Evolutionary conservation across 2,113 vertebrate genomes (phyloP).

Genomic region (Microtus montanus): DNA sequence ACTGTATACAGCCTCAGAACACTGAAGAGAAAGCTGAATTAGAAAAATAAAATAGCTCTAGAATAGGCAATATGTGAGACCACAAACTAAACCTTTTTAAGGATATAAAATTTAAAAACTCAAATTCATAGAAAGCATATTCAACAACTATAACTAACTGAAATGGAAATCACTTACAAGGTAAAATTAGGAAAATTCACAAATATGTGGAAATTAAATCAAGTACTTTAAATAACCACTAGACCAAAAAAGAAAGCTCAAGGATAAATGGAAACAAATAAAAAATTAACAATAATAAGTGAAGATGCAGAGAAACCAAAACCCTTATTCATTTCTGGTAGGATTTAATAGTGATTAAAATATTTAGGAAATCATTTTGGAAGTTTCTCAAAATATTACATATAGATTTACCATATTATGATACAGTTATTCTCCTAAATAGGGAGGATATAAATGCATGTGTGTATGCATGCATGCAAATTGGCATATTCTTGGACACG

Average conservation of each 20-base stretch:
- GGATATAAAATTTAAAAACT: neutral
- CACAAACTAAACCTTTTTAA: neutral
- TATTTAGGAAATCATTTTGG: constrained; percentile 1
- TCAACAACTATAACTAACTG: neutral
- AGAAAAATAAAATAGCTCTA: neutral
- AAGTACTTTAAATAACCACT: neutral
- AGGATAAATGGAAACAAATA: neutral
- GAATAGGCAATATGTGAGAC: neutral
- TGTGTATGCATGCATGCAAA: neutral
- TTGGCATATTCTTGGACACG: neutral
- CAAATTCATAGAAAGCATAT: constrained; percentile 13
- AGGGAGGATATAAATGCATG: neutral
- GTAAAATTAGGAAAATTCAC: neutral
- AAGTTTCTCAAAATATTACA: constrained; percentile 38
- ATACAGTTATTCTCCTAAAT: neutral
- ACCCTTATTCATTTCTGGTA: neutral
- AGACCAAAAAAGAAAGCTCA: neutral
- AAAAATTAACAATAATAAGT: neutral
- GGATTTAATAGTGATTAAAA: neutral
- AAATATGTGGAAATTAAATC: constrained; percentile 22
- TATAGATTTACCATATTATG: neutral
- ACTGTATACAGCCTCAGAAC: neutral
- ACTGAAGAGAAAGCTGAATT: neutral
- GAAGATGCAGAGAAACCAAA: constrained; percentile 30
- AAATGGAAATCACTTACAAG: neutral